Evolutionary conservation across 2,888 invertebrate species (phyloP).

Genomic region (Tetragonula carbonaria): DNA sequence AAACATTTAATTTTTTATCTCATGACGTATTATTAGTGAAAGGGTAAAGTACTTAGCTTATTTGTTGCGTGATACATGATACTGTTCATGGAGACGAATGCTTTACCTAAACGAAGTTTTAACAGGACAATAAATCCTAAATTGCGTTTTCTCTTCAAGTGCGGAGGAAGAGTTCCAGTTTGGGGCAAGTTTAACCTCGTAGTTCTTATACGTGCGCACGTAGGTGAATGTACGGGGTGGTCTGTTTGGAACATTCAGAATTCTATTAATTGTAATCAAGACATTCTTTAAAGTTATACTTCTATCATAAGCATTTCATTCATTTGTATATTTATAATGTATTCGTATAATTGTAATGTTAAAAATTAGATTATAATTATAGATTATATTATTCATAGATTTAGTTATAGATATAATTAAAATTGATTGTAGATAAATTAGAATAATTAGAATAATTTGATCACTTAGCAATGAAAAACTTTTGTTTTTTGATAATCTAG

Average conservation of each 20-base stretch:
- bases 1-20: background rate
- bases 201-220: background rate
- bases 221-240: slow-evolving; percentile 9
- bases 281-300: too few relatives aligned
- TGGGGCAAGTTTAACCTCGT: slow-evolving; percentile 31
- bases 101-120: slow-evolving; percentile 72
- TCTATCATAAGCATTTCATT: too few relatives aligned
- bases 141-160: slow-evolving; percentile 34
- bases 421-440: too few relatives aligned
- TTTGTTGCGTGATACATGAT: slow-evolving; percentile 31
- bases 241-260: background rate
- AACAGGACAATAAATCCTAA: slow-evolving; percentile 78
- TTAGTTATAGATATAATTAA: too few relatives aligned
- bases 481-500: background rate
- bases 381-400: too few relatives aligned
- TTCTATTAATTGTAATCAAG: background rate
- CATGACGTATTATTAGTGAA: background rate
- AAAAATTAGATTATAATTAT: too few relatives aligned
- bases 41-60: background rate
- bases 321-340: too few relatives aligned
- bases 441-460: too few relatives aligned
- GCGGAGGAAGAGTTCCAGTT: slow-evolving; percentile 17
- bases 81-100: slow-evolving; percentile 72
- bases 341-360: too few relatives aligned
- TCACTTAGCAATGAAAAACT: too few relatives aligned